Conservation (phyloP, 2,797 vertebrate species). For the Xiphophorus birchmanni region DNA sequence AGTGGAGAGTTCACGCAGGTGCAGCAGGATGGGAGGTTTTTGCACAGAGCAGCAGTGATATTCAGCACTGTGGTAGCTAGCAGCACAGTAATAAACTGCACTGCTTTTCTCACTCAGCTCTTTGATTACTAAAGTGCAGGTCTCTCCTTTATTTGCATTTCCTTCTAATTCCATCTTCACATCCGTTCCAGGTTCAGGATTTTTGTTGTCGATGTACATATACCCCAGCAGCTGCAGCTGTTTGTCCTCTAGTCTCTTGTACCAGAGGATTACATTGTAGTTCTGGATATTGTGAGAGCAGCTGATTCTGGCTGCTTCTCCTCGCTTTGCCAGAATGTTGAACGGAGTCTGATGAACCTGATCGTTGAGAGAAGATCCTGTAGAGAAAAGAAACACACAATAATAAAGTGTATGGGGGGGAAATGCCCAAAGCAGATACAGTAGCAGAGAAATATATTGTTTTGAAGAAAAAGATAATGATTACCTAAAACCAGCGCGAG, state of each 20-base stretch:
- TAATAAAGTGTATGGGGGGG: background rate
- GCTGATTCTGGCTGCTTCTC: background rate
- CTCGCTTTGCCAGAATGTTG: slow-evolving; percentile 10
- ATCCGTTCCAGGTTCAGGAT: background rate
- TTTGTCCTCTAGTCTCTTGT: slow-evolving; percentile 40
- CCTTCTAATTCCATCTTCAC: slow-evolving; percentile 39
- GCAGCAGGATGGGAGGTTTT: slow-evolving; percentile 40
- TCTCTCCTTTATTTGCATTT: slow-evolving; percentile 24
- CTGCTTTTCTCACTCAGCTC: slow-evolving; percentile 17
- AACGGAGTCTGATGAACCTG: slow-evolving; percentile 38
- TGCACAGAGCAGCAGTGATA: slow-evolving; percentile 28
- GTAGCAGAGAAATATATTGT: background rate
- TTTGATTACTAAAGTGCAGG: slow-evolving; percentile 32
- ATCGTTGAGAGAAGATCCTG: slow-evolving; percentile 34
- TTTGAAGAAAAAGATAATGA: background rate
- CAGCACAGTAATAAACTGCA: slow-evolving; percentile 69
- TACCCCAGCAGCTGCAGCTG: slow-evolving; percentile 52
- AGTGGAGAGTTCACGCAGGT: background rate
- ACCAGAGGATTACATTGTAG: slow-evolving; percentile 60
- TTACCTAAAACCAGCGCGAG: slow-evolving; percentile 3
- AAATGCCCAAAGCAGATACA: background rate
- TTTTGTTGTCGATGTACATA: fast-evolving
- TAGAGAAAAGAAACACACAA: background rate
- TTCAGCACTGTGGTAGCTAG: slow-evolving; percentile 49
- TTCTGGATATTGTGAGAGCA: slow-evolving; percentile 35